Evolutionary conservation across 1,140 invertebrate genomes (phyloP).

Genomic region (Drosophila seguyi): DNA sequence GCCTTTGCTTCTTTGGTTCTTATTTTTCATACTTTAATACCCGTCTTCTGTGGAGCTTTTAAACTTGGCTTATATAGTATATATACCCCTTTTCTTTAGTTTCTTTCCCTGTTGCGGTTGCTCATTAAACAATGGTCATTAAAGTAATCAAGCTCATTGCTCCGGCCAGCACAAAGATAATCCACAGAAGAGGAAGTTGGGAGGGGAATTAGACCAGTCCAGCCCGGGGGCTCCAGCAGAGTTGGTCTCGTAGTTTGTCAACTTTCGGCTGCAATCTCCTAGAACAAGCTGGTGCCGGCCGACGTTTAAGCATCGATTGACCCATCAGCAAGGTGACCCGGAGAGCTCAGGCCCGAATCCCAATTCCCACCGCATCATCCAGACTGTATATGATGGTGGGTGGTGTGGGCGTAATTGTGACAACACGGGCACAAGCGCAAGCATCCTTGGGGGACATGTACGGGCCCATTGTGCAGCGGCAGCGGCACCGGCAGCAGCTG

Average conservation of each 20-base stretch:
- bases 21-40: conserved; percentile 17
- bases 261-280: conserved; percentile 30
- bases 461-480: conserved; percentile 48
- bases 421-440: conserved; percentile 38
- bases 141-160: conserved; percentile 59
- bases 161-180: conserved; percentile 35
- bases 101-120: conserved; percentile 25
- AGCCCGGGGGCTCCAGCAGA: conserved; percentile 2
- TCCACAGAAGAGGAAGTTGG: conserved; percentile 19
- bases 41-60: not conserved
- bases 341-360: conserved; percentile 25
- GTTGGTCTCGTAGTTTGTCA: conserved; percentile 37
- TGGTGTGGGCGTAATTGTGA: conserved; percentile 37
- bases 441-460: conserved; percentile 59
- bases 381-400: conserved; percentile 1
- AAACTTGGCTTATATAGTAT: not conserved
- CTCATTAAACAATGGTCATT: conserved; percentile 55
- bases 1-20: not conserved
- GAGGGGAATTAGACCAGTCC: not conserved
- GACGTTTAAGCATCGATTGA: conserved; percentile 59
- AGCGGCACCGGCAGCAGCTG: conserved; percentile 25
- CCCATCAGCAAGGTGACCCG: conserved; percentile 53
- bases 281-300: conserved; percentile 29
- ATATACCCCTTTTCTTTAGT: not conserved
- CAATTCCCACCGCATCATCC: conserved; percentile 4